phyloP scores from a whole-genome alignment of 2,888 invertebrate species.

The Eugnorisma glareosa region DNA sequence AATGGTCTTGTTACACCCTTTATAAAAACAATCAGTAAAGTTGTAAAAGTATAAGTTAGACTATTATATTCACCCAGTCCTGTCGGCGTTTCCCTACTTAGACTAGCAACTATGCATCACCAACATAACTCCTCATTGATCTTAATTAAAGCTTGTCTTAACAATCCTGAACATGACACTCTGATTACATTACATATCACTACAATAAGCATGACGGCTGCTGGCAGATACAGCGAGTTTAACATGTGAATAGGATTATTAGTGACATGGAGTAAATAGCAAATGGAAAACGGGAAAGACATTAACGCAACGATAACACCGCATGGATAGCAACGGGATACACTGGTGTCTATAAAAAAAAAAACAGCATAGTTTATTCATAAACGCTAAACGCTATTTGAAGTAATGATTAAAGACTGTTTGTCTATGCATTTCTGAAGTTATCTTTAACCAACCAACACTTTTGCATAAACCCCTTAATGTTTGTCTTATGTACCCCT shows the following conservation, averaged over 20 bases:
- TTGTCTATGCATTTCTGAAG: not conserved
- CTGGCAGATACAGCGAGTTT: slow-evolving; percentile 53
- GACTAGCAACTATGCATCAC: slow-evolving; percentile 10
- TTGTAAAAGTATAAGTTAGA: not conserved
- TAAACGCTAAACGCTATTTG: not conserved
- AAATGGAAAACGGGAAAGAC: slow-evolving; percentile 12
- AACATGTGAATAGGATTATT: slow-evolving; percentile 60
- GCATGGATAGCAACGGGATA: not conserved
- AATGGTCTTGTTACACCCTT: too few species aligned
- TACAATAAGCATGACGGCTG: slow-evolving; percentile 49
- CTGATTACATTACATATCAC: slow-evolving; percentile 47
- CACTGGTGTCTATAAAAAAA: not conserved
- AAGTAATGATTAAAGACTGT: not conserved
- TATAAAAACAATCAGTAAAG: not conserved
- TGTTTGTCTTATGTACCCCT: not conserved
- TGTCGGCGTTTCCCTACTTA: not conserved
- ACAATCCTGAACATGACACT: slow-evolving; percentile 47
- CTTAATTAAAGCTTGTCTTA: slow-evolving; percentile 46
- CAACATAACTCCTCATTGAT: slow-evolving; percentile 27
- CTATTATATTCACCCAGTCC: not conserved
- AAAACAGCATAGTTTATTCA: not conserved
- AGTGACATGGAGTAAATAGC: slow-evolving; percentile 35
- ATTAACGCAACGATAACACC: not conserved
- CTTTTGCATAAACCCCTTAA: not conserved
- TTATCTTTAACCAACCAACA: not conserved